A percentile compares a stretch with the other conserved stretches of the same genome.
These are phyloP conservation scores for Pteropus rufus DNA, from an alignment of 2,797 vertebrate genomes.

Conservation along the genomic window DNA sequence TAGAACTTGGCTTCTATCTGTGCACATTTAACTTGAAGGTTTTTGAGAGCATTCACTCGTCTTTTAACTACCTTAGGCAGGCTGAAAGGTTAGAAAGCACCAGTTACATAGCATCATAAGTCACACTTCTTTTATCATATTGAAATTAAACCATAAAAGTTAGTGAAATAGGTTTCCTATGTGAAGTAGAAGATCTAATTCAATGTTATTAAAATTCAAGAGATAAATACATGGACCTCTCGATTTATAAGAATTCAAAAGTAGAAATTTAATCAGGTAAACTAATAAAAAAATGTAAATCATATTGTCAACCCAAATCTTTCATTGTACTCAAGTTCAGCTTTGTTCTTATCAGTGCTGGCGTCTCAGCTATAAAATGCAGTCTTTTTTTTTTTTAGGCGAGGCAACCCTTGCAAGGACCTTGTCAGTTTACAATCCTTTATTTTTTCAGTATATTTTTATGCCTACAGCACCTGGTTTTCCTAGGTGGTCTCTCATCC, in stretches of 20 bases:
- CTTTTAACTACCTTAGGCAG: conserved; percentile 99
- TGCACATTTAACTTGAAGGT: conserved; percentile 98
- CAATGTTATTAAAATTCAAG: conserved; percentile 29
- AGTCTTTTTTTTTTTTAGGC: neutral
- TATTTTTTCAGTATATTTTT: too few relatives aligned
- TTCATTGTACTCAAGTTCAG: neutral
- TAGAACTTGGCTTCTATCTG: conserved; percentile 99
- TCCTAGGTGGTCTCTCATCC: too few relatives aligned
- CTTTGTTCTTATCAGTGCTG: neutral
- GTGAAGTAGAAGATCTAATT: neutral
- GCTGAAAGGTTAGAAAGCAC: conserved; percentile 81
- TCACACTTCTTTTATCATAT: neutral
- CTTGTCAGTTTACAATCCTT: too few relatives aligned
- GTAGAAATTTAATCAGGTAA: neutral
- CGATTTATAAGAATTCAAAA: neutral
- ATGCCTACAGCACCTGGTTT: too few relatives aligned
- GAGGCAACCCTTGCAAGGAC: too few relatives aligned
- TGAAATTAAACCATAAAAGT: conserved; percentile 18
- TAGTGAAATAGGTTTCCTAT: neutral
- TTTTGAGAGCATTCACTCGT: conserved; percentile 98
- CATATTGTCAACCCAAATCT: neutral
- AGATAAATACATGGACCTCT: neutral
- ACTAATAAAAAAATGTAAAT: neutral
- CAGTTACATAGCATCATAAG: neutral
- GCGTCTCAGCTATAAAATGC: neutral